Conservation (phyloP, 2,797 vertebrate genomes). For the Pteropus rufus region DNA sequence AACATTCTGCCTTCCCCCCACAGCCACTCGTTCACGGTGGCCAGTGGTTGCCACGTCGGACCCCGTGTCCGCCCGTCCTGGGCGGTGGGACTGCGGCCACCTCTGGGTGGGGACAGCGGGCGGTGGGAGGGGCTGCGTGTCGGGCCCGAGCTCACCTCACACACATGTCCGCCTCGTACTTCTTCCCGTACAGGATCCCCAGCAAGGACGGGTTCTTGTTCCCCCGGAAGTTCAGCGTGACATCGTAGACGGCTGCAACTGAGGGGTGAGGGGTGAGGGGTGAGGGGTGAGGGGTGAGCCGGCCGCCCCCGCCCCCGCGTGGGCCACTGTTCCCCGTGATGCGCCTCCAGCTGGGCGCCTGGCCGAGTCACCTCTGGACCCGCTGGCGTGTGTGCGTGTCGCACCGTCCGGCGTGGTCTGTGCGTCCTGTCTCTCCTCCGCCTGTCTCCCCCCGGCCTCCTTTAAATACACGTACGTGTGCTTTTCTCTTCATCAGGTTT, state of each 20-base stretch:
- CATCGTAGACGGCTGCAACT: slow-evolving; percentile 97
- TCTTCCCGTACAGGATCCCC: slow-evolving; percentile 95
- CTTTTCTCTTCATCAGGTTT: neutral
- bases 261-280: neutral
- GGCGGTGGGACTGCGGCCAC: rapidly evolving
- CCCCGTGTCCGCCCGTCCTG: rapidly evolving
- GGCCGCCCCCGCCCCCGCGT: rapidly evolving
- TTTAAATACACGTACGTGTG: rapidly evolving
- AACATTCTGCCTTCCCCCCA: neutral
- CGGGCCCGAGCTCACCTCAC: slow-evolving; percentile 87
- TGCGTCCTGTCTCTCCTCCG: neutral
- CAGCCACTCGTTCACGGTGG: neutral
- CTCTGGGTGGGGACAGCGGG: neutral
- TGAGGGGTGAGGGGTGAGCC: neutral
- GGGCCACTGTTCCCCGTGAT: rapidly evolving
- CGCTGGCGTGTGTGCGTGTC: too few species aligned
- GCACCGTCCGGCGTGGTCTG: too few species aligned
- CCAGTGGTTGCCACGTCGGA: too few species aligned
- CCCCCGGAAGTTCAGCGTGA: slow-evolving; percentile 97
- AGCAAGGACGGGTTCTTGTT: slow-evolving; percentile 96
- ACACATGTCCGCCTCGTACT: slow-evolving; percentile 96
- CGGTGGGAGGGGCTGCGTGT: neutral
- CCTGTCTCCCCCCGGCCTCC: neutral
- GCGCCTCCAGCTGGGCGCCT: too few species aligned
- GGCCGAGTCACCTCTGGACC: too few species aligned